Evolutionary conservation across 2,113 vertebrate genomes (phyloP), one percentile per base, ranked within the genome.

Genomic region (Nothocercus julius): DNA sequence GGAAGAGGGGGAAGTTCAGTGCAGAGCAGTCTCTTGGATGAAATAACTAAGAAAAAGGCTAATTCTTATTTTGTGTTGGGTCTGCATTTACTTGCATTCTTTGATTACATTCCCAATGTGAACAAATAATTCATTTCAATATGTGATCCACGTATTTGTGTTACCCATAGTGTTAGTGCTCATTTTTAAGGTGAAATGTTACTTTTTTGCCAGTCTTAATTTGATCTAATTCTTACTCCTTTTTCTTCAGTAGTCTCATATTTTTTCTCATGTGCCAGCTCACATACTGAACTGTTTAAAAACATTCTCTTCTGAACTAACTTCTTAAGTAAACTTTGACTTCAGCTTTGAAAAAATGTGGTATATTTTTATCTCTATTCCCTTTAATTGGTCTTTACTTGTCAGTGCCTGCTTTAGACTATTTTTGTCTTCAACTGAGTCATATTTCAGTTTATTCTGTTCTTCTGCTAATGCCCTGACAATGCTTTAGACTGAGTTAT

Each of bases 361-460:
- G 54, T 61, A 47, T n/a, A 68, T 84, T 87, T 91, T 75, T 64
- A 76, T 69, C 20, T 80, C 34, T 54, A n/a, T 6, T 8, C 8
- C 32, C 28, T 44, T 76, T 68, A 73, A 83, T 92, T 91, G 89
- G 42, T 78, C 32, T 83, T 92, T 73, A 85, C 28, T 85, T 94
- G 78, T 72, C 82, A 91, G 11, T 82, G 82, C 22, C 40, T 91
- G 63, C 58, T 40, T 22, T 24, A 73, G 16, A 6, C 93, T 93
- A 95, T 94, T 95, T 96, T 89, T 88, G 34, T 93, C 63, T 93
- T 82, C 79, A 78, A 15, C 63, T 85, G 81, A 95, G 70, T 94
- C 94, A 91, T 73, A 80, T 59, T 92, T 82, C 28, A 78, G 27
- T 61, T 92, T 85, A 79, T 93, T 84, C 61, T 42, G 44, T 1